Conservation (phyloP, 2,888 invertebrate species). For the Cephus spinipes region DNA sequence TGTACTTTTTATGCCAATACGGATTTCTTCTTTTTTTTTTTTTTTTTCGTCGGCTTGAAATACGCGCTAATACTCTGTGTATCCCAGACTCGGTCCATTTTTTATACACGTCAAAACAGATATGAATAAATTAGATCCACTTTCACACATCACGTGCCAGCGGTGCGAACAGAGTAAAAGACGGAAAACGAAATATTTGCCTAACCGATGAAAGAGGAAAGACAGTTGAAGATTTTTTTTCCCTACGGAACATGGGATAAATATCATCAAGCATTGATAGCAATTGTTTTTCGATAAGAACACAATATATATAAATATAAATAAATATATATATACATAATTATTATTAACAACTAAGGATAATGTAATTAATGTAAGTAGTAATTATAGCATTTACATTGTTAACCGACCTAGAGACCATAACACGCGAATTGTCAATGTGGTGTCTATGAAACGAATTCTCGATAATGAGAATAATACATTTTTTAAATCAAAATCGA, state of each 20-base stretch:
- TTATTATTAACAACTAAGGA: slow-evolving; percentile 35
- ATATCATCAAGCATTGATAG: slow-evolving; percentile 12
- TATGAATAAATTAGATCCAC: background rate
- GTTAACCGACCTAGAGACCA: slow-evolving; percentile 52
- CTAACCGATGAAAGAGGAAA: background rate
- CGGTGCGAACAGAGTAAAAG: background rate
- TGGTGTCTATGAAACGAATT: slow-evolving; percentile 49
- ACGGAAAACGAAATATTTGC: background rate
- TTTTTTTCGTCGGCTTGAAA: background rate
- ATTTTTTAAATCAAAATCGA: slow-evolving; percentile 41
- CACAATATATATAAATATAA: slow-evolving; percentile 32
- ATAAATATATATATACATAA: slow-evolving; percentile 29
- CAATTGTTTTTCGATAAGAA: slow-evolving; percentile 23
- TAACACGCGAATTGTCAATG: slow-evolving; percentile 48
- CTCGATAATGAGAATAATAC: slow-evolving; percentile 46
- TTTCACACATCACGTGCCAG: background rate
- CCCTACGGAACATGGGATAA: slow-evolving; percentile 6
- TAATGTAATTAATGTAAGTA: slow-evolving; percentile 54
- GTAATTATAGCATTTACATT: slow-evolving; percentile 52
- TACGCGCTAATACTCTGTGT: background rate
- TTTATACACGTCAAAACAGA: background rate
- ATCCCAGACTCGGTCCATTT: background rate
- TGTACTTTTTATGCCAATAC: background rate
- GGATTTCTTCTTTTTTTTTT: background rate
- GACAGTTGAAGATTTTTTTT: background rate